Percentiles rank a stretch among this genome's conserved stretches.
Conservation (phyloP, 2,113 vertebrate genomes). For the Fregata magnificens region DNA sequence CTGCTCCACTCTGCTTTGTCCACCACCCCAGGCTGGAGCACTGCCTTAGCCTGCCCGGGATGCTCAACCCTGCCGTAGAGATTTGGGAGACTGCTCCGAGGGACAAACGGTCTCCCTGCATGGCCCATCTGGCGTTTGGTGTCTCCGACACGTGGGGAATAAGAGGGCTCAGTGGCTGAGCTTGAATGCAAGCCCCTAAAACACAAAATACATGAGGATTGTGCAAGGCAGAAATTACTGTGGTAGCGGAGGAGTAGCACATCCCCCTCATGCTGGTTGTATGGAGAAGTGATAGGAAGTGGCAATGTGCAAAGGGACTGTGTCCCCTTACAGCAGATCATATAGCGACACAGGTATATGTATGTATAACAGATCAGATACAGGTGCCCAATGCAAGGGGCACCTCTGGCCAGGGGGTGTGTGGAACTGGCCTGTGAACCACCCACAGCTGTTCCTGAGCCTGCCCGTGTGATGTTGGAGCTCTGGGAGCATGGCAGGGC, state of each 20-base stretch:
- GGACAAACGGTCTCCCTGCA: neutral
- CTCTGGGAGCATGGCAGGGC: neutral
- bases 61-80: neutral
- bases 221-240: neutral
- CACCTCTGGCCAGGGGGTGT: rapidly evolving
- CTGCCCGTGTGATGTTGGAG: neutral
- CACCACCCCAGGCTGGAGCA: neutral
- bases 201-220: neutral
- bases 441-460: neutral
- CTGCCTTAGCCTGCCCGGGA: rapidly evolving
- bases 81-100: rapidly evolving
- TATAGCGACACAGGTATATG: too few species aligned
- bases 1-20: neutral
- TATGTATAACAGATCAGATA: too few species aligned
- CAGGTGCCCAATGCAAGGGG: neutral
- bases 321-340: neutral
- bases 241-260: neutral
- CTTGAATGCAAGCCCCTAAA: neutral
- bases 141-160: rapidly evolving
- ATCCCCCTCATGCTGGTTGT: neutral
- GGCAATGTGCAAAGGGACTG: rapidly evolving
- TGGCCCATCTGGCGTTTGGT: rapidly evolving
- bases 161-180: neutral
- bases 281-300: neutral
- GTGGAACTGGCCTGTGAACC: too few species aligned